Conservation (phyloP, 2,113 vertebrate species). For the Gadus chalcogrammus region DNA sequence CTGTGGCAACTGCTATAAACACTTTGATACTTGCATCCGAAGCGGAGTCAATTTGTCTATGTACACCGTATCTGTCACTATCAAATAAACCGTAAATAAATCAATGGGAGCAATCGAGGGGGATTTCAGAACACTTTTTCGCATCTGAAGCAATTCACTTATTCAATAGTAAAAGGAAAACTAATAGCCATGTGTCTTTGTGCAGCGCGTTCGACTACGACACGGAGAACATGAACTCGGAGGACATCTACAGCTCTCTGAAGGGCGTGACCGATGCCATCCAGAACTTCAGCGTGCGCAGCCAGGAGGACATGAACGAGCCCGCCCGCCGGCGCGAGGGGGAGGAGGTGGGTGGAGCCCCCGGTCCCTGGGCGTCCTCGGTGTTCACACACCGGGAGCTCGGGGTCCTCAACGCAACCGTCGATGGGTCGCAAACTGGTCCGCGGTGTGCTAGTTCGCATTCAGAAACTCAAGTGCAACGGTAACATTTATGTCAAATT, state of each 20-base stretch:
- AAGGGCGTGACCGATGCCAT: slow-evolving; percentile 95
- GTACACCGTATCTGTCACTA: too few relatives aligned
- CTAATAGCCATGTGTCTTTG: slow-evolving; percentile 11
- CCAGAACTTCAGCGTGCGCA: slow-evolving; percentile 95
- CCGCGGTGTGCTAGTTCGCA: too few relatives aligned
- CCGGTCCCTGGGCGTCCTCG: neutral
- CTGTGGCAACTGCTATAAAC: too few relatives aligned
- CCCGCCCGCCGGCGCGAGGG: slow-evolving; percentile 78
- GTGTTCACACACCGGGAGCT: neutral
- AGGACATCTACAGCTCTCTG: slow-evolving; percentile 97
- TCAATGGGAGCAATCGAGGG: too few relatives aligned
- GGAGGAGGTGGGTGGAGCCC: slow-evolving; percentile 54
- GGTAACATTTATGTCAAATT: too few relatives aligned
- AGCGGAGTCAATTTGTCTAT: too few relatives aligned
- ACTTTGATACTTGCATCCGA: too few relatives aligned
- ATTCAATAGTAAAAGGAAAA: neutral
- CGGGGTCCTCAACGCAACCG: neutral
- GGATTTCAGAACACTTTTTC: too few relatives aligned
- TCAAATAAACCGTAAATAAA: too few relatives aligned
- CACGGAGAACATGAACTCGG: slow-evolving; percentile 97
- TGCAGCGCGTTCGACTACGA: slow-evolving; percentile 94
- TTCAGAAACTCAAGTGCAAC: too few relatives aligned
- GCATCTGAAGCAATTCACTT: neutral
- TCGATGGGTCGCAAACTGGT: neutral
- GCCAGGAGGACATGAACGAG: slow-evolving; percentile 96